These are phyloP conservation scores for Pristionchus pacificus DNA, from an alignment of 1,140 invertebrate genomes.

Conservation along the genomic window DNA sequence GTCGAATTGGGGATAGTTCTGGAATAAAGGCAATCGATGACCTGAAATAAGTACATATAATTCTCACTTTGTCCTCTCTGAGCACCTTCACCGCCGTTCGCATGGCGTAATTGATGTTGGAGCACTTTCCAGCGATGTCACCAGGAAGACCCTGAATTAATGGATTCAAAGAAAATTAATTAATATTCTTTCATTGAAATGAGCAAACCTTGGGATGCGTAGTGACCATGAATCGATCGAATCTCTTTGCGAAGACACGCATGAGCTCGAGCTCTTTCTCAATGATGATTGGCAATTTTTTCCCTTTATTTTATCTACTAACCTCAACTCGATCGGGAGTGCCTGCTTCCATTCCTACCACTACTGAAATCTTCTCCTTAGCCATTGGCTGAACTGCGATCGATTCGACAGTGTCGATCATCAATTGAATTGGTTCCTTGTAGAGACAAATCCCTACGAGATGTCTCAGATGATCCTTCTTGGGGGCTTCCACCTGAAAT, in stretches of 20 bases:
- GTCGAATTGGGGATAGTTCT: neutral
- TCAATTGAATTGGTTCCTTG: slow-evolving; percentile 33
- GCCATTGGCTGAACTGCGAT: slow-evolving; percentile 24
- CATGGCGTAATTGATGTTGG: slow-evolving; percentile 36
- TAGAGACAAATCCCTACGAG: slow-evolving; percentile 33
- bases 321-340: slow-evolving; percentile 33
- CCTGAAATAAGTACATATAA: slow-evolving; percentile 1
- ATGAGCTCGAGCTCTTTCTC: too few relatives aligned
- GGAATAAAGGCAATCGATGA: too few relatives aligned
- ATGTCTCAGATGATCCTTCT: slow-evolving; percentile 15
- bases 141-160: slow-evolving; percentile 19
- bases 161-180: neutral
- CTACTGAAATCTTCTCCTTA: slow-evolving; percentile 32
- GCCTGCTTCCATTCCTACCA: slow-evolving; percentile 36
- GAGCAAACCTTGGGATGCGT: slow-evolving; percentile 23
- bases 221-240: slow-evolving; percentile 40
- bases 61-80: slow-evolving; percentile 11
- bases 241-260: slow-evolving; percentile 7
- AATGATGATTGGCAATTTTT: too few relatives aligned
- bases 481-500: slow-evolving; percentile 3
- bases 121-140: slow-evolving; percentile 42
- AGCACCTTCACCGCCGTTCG: slow-evolving; percentile 27
- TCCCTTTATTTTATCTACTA: neutral
- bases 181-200: neutral
- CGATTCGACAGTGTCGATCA: slow-evolving; percentile 30